Base-by-base conservation (phyloP, 2,888 invertebrate species). In the Thera britannica region DNA sequence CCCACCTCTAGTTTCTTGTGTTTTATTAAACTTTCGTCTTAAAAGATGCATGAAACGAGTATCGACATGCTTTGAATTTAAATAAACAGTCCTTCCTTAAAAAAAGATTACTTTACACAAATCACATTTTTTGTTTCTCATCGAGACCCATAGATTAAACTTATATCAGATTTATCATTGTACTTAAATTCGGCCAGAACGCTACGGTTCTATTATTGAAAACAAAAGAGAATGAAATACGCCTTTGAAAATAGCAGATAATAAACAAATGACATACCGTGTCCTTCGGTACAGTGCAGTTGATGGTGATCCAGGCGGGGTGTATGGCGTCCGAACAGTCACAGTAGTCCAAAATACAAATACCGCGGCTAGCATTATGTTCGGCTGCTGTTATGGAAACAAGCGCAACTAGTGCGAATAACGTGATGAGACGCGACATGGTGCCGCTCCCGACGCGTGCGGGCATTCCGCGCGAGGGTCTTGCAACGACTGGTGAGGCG, bases 281-380 rank as follows among this genome's bases (percentile, higher is more conserved):
- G 81, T 94, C 89, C 67, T 86, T 85, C 71, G 91, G 89, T 79
- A 96, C 94, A 76, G 95, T 94, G 86, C 96, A 96, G 89, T 95
- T 96, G 80, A 96, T 93, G 77, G 90, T 93, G 79, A 94, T 94
- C 96, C 96, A 96, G 58, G 84, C 86, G 57, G 95, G 94, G 75
- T 94, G 94, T 41, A 92, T 91, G 62, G 92, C 94, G 60, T 94
- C 89, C 52, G 90, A 88, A 84, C 96, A 96, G 76, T 90, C 92
- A 89, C 96, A 96, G 77, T 93, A 95, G 67, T 88, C 88, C 49
- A 80, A 63, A 23, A 77, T 72, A 84, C 96, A 96, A 74, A 96
- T 88, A 65, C 93, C 92, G 9, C 51, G 55, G 2, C 57, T 23
- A 35, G 46, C 49, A 41, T 65, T 73, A 63, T 61, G 75, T 70